Conservation (phyloP, 2,113 vertebrate genomes). For the Mohoua ochrocephala region DNA sequence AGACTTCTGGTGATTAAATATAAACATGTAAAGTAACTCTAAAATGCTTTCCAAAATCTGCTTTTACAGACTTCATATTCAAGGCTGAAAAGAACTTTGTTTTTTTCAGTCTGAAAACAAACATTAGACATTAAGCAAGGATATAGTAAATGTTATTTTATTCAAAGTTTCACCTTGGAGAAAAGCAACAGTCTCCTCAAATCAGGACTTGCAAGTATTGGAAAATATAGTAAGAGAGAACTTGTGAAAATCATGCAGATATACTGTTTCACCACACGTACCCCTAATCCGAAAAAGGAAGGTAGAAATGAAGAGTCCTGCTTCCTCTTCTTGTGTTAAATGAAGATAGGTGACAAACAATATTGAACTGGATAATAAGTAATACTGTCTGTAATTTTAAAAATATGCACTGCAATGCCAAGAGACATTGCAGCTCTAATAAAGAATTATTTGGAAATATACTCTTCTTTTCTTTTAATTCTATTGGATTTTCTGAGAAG, state of each 20-base stretch:
- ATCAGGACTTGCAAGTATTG: neutral
- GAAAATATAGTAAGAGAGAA: neutral
- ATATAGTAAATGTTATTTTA: neutral
- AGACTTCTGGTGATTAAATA: neutral
- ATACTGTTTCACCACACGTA: neutral
- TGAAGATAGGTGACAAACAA: neutral
- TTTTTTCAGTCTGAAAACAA: neutral
- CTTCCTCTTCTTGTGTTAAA: neutral
- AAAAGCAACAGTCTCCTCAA: neutral
- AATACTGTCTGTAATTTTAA: neutral
- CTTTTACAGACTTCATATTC: neutral
- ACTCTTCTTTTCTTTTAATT: neutral
- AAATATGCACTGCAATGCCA: neutral
- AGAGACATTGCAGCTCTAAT: neutral
- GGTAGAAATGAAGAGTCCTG: neutral
- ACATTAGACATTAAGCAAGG: neutral
- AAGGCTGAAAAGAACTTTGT: neutral
- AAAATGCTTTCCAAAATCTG: neutral
- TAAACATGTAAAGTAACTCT: neutral
- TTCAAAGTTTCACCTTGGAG: neutral
- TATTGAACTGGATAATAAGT: neutral
- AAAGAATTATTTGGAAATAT: neutral
- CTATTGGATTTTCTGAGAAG: neutral
- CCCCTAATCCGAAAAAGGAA: neutral
- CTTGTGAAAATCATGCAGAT: neutral